Evolutionary conservation across 2,888 invertebrate genomes (phyloP).

Genomic region (Monochamus alternatus): DNA sequence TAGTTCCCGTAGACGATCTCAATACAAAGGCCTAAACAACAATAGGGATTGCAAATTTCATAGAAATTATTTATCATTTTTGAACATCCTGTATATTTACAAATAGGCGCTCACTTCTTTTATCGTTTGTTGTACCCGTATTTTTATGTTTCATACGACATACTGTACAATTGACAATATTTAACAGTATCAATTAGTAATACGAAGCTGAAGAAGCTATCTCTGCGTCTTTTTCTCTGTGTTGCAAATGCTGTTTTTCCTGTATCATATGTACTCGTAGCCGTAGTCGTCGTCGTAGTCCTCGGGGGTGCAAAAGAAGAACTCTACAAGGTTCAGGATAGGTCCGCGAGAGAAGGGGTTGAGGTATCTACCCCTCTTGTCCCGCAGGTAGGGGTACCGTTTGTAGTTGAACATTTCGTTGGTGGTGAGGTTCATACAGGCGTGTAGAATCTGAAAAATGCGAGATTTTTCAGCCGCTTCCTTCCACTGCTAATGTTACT

Average conservation of each 20-base stretch:
- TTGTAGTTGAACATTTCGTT: conserved; percentile 97
- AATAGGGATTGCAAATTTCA: too few relatives aligned
- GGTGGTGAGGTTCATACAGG: conserved; percentile 94
- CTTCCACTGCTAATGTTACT: too few relatives aligned
- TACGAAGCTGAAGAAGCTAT: conserved; percentile 46
- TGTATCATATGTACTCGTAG: conserved; percentile 67
- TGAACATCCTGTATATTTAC: neutral
- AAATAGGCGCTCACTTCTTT: too few relatives aligned
- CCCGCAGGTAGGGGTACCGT: conserved; percentile 90
- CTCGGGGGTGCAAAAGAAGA: conserved; percentile 89
- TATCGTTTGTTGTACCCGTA: neutral
- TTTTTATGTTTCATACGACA: conserved; percentile 32
- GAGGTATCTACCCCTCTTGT: conserved; percentile 89
- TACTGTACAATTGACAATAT: conserved; percentile 32
- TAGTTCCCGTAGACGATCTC: too few relatives aligned
- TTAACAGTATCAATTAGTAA: conserved; percentile 7
- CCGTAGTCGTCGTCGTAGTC: conserved; percentile 80
- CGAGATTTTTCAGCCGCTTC: neutral
- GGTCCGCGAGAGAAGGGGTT: conserved; percentile 95
- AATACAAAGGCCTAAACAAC: too few relatives aligned
- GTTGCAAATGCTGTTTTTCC: conserved; percentile 45
- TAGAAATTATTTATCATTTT: neutral
- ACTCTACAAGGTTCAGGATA: conserved; percentile 89
- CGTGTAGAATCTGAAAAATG: conserved; percentile 83
- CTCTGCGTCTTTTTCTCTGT: conserved; percentile 46